Evolutionary conservation across 2,797 vertebrate genomes (phyloP).

Genomic region (Basileuterus tristriatus): DNA sequence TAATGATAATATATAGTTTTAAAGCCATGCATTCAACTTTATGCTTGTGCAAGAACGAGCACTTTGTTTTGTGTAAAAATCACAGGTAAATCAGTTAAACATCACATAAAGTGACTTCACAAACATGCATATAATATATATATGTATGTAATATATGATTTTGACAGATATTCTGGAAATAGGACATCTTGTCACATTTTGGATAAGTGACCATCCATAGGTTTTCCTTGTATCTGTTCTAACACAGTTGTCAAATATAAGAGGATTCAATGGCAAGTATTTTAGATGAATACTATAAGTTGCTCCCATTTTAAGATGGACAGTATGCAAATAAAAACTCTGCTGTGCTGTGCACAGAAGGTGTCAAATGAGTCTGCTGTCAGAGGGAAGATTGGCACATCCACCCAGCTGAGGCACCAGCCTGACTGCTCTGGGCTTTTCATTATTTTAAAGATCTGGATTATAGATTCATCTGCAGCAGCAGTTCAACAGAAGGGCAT

Average conservation of each 20-base stretch:
- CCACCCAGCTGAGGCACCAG: constrained; percentile 29
- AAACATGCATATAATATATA: background rate
- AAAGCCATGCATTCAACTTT: background rate
- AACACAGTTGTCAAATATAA: rapidly evolving
- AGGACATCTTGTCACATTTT: background rate
- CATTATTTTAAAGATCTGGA: constrained; percentile 27
- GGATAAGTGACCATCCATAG: background rate
- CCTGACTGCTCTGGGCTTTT: background rate
- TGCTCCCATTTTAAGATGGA: background rate
- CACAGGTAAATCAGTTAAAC: background rate
- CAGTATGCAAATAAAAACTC: background rate
- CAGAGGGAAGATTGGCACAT: constrained; percentile 2
- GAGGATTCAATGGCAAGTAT: background rate
- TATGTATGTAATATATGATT: background rate
- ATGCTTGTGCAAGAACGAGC: background rate
- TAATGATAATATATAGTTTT: background rate
- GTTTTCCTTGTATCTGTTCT: background rate
- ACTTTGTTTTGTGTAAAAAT: background rate
- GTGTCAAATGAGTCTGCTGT: background rate
- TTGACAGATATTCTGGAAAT: background rate
- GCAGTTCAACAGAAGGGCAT: constrained; percentile 28
- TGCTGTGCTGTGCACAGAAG: background rate
- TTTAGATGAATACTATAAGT: background rate
- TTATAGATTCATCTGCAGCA: constrained; percentile 38
- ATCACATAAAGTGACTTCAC: background rate